Conservation (phyloP, 2,113 vertebrate species). For the Pseudopodoces humilis region DNA sequence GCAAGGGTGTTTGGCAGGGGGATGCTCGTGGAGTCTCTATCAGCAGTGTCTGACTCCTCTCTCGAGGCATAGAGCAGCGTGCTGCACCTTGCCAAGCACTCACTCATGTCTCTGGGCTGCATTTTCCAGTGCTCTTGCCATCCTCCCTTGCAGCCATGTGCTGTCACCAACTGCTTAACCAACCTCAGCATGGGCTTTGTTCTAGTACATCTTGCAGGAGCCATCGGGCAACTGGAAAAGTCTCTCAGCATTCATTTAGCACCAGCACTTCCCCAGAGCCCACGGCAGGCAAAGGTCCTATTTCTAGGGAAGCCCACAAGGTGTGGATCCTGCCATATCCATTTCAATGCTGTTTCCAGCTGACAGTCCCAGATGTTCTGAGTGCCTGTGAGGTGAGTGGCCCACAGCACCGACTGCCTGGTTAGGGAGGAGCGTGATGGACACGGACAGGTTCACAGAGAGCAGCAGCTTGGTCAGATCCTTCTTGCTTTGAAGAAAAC, state of each 20-base stretch:
- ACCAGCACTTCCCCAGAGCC: rapidly evolving
- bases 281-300: rapidly evolving
- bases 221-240: background rate
- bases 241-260: rapidly evolving
- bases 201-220: background rate
- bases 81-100: background rate
- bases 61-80: background rate
- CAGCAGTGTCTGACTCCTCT: background rate
- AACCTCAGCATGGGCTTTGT: background rate
- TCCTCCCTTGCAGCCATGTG: background rate
- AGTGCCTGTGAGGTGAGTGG: background rate
- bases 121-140: background rate
- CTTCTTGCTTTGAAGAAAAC: background rate
- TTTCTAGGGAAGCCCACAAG: background rate
- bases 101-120: background rate
- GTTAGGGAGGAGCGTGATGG: background rate
- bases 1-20: background rate
- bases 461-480: background rate
- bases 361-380: background rate
- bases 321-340: background rate
- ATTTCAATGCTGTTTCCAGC: background rate
- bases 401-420: background rate
- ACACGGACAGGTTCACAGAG: background rate
- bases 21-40: background rate
- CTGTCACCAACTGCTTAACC: slow-evolving; percentile 18